Base-by-base conservation (phyloP, 2,888 invertebrate genomes). In the Criorhina ranunculi region DNA sequence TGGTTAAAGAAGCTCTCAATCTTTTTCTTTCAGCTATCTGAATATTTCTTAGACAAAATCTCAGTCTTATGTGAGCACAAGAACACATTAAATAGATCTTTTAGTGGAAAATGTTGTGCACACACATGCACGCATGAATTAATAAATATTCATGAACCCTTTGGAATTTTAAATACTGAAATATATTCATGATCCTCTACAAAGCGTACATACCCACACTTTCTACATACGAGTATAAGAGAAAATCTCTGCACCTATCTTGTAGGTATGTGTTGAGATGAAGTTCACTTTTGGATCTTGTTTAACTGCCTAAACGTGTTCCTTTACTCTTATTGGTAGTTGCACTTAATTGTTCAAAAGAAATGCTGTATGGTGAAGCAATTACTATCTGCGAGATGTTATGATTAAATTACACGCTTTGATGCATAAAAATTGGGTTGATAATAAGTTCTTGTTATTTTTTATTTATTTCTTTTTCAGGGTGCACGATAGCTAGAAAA, bases 231-330 rank as follows among this genome's bases (percentile, higher is more conserved):
- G n/a, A n/a, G n/a, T n/a, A n/a, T n/a, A 17, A 46, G 35, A 35
- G 49, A 51, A 51, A 66, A 33, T 17, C 49, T 62, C 24, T 46
- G 44, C 29, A 42, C 9, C 12, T 19, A 42, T 12, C 1, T 60
- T 35, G 12, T 19, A 17, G 6, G 2, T 24, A 29, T n/a, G 33
- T 33, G 53, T 15, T 53, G n/a, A 17, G 15, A 42, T 12, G 15
- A 7, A 15, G 42, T 37, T 55, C 33, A 35, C 19, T 37, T 67
- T 67, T 67, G 19, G 51, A 77, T 77, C 67, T 77, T 51, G 76
- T 69, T 77, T 60, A n/a, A 69, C 67, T 33, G 53, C 67, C 44
- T 57, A 33, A 66, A 67, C 76, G 40, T 77, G 67, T 53, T 60
- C 51, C 51, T 60, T 33, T 76, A 40, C 59, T 59, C 42, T 67